Evolutionary conservation across 2,113 vertebrate genomes (phyloP), one percentile per base, ranked within the genome.

Genomic region (Aythya baeri): DNA sequence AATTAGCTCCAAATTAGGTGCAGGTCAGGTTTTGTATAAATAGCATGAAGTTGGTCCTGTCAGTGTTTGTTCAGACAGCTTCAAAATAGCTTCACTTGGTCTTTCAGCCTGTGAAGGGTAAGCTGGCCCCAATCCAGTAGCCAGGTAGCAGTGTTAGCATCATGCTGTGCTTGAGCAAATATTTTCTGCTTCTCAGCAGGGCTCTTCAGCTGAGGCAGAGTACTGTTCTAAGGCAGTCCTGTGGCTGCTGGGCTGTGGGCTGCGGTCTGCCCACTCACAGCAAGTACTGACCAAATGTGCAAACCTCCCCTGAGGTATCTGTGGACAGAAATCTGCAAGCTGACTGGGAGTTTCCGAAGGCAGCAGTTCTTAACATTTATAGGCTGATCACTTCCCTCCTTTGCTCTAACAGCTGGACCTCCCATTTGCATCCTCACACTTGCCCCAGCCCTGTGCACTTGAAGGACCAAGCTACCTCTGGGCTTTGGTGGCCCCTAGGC

Each of bases 131-230:
- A 41, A 32, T 75, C 65, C 91, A 75, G 52, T 77, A 81, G 57
- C 68, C 65, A 65, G 83, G 83, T 80, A 83, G 59, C 68, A 74
- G 50, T 36, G 55, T 36, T 82, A 81, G 54, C 54, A 21, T 67
- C 52, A 3, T 34, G 73, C 88, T 93, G 76, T 46, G 68, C 73
- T 58, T 81, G 65, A 82, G 83, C 46, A 88, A 96, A 34, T 91
- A 84, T 65, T 88, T 88, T 91, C 73, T 91, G 43, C 52, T 67
- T 34, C 83, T 68, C 23, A 0, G 77, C 52, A 68, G 80, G 68
- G 21, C 17, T 66, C 52, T 86, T 52, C 31, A 43, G 46, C 65
- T 2, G 3, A 31, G 80, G 57, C 76, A 67, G 31, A 86, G 46
- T 32, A 1, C 23, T 75, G 65, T 31, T 59, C 55, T 41, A 2